Conservation (phyloP, 1,140 invertebrate genomes). For the Lordiphosa stackelbergi region DNA sequence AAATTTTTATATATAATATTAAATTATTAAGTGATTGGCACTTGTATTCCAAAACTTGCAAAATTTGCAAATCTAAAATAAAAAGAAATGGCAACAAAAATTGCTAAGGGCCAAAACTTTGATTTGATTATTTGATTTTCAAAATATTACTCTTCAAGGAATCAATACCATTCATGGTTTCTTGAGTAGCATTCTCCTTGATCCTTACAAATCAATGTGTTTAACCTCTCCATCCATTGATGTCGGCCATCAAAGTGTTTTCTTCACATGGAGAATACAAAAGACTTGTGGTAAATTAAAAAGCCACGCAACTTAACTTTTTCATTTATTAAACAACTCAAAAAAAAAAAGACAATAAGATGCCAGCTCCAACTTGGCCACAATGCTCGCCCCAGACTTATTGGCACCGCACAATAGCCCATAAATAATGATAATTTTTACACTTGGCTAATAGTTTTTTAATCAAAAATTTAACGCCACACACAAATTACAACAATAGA, state of each 20-base stretch:
- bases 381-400: constrained; percentile 38
- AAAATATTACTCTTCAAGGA: no score
- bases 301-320: constrained; percentile 42
- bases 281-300: constrained; percentile 41
- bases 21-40: no score
- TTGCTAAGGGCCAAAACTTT: no score
- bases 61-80: no score
- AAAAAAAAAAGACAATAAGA: constrained; percentile 26
- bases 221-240: constrained; percentile 7
- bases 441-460: constrained; percentile 75
- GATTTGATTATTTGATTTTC: no score
- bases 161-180: no score
- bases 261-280: constrained; percentile 27
- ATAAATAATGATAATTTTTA: constrained; percentile 59
- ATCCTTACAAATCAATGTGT: constrained; percentile 1
- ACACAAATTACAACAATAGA: constrained; percentile 63
- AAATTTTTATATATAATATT: no score
- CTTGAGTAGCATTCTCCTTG: background rate
- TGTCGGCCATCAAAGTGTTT: constrained; percentile 35
- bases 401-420: constrained; percentile 46
- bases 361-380: constrained; percentile 25
- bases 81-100: no score
- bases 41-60: no score
- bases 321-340: constrained; percentile 40
- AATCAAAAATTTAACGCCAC: constrained; percentile 71